Percentiles rank a stretch among this genome's conserved stretches.
These are phyloP conservation scores for Carcina quercana DNA, from an alignment of 2,888 invertebrate genomes.

Conservation along the genomic window DNA sequence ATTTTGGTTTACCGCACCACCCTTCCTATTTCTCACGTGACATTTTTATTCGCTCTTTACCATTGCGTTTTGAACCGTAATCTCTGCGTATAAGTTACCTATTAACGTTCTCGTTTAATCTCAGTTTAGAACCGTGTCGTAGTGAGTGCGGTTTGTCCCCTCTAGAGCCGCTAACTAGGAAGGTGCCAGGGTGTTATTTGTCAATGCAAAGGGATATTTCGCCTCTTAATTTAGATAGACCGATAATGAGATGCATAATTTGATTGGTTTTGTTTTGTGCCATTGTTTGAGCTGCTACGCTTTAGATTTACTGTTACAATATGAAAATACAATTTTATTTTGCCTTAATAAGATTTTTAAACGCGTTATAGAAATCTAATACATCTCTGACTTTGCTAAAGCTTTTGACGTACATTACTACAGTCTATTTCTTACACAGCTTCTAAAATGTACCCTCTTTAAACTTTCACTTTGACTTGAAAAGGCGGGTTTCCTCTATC, in stretches of 20 bases:
- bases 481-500: neutral
- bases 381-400: too few relatives aligned
- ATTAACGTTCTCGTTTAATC: slow-evolving; percentile 9
- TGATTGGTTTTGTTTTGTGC: slow-evolving; percentile 36
- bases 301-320: too few relatives aligned
- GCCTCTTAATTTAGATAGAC: slow-evolving; percentile 62
- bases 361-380: too few relatives aligned
- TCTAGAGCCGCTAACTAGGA: slow-evolving; percentile 57
- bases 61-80: slow-evolving; percentile 16
- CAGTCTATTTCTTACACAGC: too few relatives aligned
- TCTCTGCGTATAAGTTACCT: slow-evolving; percentile 10
- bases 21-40: slow-evolving; percentile 25
- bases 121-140: slow-evolving; percentile 30
- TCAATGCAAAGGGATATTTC: slow-evolving; percentile 64
- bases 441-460: neutral
- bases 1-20: slow-evolving; percentile 66
- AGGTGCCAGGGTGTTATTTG: slow-evolving; percentile 61
- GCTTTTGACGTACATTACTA: too few relatives aligned
- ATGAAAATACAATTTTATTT: too few relatives aligned
- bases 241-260: slow-evolving; percentile 66
- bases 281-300: too few relatives aligned
- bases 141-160: slow-evolving; percentile 33
- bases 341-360: too few relatives aligned
- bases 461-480: slow-evolving; percentile 1
- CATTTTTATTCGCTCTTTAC: slow-evolving; percentile 20